Base-by-base conservation (phyloP, 2,888 invertebrate genomes). In the Unio pictorum region DNA sequence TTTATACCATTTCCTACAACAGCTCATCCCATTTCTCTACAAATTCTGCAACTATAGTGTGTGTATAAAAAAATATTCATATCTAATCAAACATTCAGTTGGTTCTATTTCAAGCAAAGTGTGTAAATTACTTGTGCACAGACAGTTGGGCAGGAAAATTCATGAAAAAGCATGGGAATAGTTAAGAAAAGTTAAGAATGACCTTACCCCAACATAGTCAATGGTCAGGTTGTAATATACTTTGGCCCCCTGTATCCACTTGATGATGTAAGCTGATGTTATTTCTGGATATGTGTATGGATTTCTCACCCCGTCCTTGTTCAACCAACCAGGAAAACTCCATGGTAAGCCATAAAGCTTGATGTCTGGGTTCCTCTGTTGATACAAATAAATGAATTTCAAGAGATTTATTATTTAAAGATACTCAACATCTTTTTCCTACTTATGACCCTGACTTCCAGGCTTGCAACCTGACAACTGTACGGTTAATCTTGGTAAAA, bases 241-340 rank as follows among this genome's bases (percentile, higher is more conserved):
- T 64, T 80, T 78, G 7, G 89, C 90, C 28, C 88, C 89, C 30
- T 77, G 67, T 26, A 90, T 79, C 90, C 90, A 90, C 61, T 84
- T 85, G 58, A 85, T 78, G 54, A 89, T 78, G 74, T 90, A 90
- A 17, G 61, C 69, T 26, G 86, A 85, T 18, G 84, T 81, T 18
- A 68, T 66, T 1, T 62, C 73, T 18, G 78, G 76, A 68, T 83
- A 74, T 23, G 55, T 56, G 77, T 85, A 89, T 1, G 90, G 89
- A 64, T 77, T 80, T 68, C 81, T 75, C 20, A 76, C 72, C 26
- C 82, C 83, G 30, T 74, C 68, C 57, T 74, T 73, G 60, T 87
- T 87, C 28, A 90, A 55, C 90, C 90, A 90, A 11, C 86, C 86
- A 18, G 90, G 90, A 71, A 86, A 90, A 18, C 84, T 80, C 90